phyloP scores from a whole-genome alignment of 2,797 vertebrate species.

The Megalops cyprinoides region DNA sequence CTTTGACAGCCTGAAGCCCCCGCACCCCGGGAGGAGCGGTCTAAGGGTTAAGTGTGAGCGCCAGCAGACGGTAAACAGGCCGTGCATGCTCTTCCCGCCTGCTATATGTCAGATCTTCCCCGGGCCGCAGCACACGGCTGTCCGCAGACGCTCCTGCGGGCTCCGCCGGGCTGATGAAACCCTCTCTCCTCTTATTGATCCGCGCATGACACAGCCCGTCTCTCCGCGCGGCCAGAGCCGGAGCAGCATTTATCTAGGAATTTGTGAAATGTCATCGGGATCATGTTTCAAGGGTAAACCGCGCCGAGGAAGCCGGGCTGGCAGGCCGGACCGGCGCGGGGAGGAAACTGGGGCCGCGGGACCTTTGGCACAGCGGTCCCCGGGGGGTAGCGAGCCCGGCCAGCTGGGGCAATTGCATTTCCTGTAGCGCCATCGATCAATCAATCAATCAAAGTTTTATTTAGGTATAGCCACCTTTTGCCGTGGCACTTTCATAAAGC shows the following conservation, averaged over 20 bases:
- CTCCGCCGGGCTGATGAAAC: constrained; percentile 77
- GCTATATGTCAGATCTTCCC: constrained; percentile 72
- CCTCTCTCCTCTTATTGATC: constrained; percentile 76
- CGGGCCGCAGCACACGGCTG: constrained; percentile 77
- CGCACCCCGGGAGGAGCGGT: background rate
- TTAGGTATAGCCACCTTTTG: background rate
- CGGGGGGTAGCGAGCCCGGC: background rate
- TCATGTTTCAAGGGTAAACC: constrained; percentile 81
- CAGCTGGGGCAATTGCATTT: background rate
- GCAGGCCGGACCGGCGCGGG: constrained; percentile 68
- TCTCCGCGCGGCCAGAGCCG: constrained; percentile 72
- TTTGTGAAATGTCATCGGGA: constrained; percentile 85
- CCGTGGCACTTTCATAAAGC: background rate
- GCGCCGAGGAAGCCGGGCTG: constrained; percentile 54
- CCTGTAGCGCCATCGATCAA: background rate
- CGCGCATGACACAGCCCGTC: constrained; percentile 76
- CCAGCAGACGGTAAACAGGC: constrained; percentile 41
- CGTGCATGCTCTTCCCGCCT: constrained; percentile 62
- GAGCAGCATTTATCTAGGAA: constrained; percentile 87
- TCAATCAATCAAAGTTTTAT: background rate
- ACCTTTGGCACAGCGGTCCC: constrained; percentile 55
- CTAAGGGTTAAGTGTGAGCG: constrained; percentile 5
- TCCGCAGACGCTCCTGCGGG: constrained; percentile 73
- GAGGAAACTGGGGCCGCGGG: constrained; percentile 71
- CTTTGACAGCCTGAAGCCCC: background rate